phyloP scores from a whole-genome alignment of 2,888 invertebrate species.

The Pedicia rivosa region DNA sequence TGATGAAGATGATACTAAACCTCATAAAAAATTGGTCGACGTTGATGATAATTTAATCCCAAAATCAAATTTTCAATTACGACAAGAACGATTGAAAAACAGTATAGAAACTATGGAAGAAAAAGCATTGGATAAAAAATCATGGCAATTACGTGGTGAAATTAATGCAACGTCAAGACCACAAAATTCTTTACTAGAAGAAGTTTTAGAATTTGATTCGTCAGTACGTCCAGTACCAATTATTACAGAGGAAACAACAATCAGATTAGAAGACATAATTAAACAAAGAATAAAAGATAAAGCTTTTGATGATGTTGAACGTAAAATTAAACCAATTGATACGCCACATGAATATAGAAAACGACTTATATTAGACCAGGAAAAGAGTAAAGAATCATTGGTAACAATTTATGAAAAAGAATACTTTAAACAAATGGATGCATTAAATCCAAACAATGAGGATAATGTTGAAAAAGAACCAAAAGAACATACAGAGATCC shows the following conservation, averaged over 20 bases:
- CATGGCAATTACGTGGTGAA: constrained; percentile 93
- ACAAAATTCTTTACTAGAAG: constrained; percentile 83
- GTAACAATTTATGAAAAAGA: constrained; percentile 90
- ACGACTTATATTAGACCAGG: constrained; percentile 73
- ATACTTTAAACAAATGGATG: constrained; percentile 50
- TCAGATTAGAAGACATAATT: constrained; percentile 81
- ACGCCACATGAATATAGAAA: constrained; percentile 76
- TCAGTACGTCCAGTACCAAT: constrained; percentile 72
- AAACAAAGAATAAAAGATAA: constrained; percentile 80
- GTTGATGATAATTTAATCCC: constrained; percentile 17
- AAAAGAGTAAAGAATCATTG: constrained; percentile 85
- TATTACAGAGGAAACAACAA: constrained; percentile 80
- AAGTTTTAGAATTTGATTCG: constrained; percentile 80
- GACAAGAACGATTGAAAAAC: constrained; percentile 53
- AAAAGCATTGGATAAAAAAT: constrained; percentile 60
- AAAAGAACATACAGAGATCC: constrained; percentile 63
- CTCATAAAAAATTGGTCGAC: constrained; percentile 14
- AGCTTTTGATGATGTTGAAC: constrained; percentile 85
- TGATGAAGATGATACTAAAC: constrained; percentile 11
- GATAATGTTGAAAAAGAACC: constrained; percentile 42
- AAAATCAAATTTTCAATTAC: constrained; percentile 53
- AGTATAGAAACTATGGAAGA: constrained; percentile 56
- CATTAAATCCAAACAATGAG: constrained; percentile 19
- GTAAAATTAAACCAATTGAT: constrained; percentile 70
- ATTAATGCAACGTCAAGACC: constrained; percentile 62